Evolutionary conservation across 1,140 invertebrate species (phyloP), one percentile per base, ranked within the genome.

Genomic region (Agrilus planipennis): DNA sequence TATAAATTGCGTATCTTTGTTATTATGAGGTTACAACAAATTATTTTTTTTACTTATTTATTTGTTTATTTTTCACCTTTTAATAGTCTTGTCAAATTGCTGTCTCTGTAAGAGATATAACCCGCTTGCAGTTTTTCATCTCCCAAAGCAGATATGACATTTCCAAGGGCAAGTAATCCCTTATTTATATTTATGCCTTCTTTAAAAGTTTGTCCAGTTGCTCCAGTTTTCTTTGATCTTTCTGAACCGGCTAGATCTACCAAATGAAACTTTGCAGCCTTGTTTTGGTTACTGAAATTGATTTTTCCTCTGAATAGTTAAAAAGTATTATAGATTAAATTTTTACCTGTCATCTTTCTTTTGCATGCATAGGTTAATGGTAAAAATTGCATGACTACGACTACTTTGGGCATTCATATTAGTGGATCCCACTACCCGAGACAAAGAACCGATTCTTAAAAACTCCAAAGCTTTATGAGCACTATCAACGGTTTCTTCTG

Each of bases 181-280:
- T 84, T 86, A 61, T 95, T 95, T 34, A 96, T 96, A 51, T 92
- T 88, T 0, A 94, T 77, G 12, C 90, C 87, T 67, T 92, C 91
- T 65, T 83, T 89, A 48, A 93, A 84, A n/a, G 90, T 73, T 47
- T 89, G 82, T 1, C 90, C 92, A 10, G 80, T 82, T 7, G 92
- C 89, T 43, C 86, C 80, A 0, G 91, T 95, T 61, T 93, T 91
- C 50, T 92, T 90, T 16, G 84, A 83, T 37, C 91, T 67, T 60
- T 96, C 92, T 4, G 89, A 93, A 0, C 92, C 92, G 27, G 92
- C 91, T 41, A 96, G 67, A 71, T 96, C 92, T 0, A 92, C 88
- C 3, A 91, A 58, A 57, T 89, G 84, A 52, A 90, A 87, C 55
- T 87, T 86, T 0, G 86, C 76, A 4, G 72, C 77, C 20, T 77